These are phyloP conservation scores for Paralichthys olivaceus DNA, from an alignment of 2,113 vertebrate species.

Conservation along the genomic window DNA sequence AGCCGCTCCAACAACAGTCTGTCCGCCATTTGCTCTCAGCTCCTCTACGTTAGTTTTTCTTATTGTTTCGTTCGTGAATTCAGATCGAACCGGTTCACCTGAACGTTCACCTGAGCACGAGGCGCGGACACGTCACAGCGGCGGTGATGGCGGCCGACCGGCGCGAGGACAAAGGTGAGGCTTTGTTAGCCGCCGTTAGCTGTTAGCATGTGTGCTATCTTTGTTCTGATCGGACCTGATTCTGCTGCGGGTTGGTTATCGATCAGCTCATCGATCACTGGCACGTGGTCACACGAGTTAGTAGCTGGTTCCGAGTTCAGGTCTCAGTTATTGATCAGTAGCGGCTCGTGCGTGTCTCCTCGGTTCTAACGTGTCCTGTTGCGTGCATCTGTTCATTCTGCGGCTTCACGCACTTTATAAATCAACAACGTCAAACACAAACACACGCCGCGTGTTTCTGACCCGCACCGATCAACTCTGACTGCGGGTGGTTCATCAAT, in stretches of 20 bases:
- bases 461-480: neutral
- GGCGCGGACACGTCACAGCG: constrained; percentile 8
- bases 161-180: constrained; percentile 76
- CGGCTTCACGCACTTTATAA: neutral
- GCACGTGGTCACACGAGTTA: rapidly evolving
- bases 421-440: too few relatives aligned
- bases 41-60: rapidly evolving
- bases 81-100: rapidly evolving
- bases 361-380: neutral
- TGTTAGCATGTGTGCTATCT: constrained; percentile 34
- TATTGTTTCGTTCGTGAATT: neutral
- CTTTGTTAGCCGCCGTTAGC: constrained; percentile 26
- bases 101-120: neutral
- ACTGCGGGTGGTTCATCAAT: neutral
- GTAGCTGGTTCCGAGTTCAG: neutral
- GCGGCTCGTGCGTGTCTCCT: neutral
- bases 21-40: constrained; percentile 37
- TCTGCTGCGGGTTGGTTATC: neutral
- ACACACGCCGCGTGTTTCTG: neutral
- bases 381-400: neutral
- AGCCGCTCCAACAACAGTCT: neutral
- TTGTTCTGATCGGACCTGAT: neutral
- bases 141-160: constrained; percentile 73
- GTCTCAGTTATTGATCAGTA: neutral
- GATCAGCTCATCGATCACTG: neutral